phyloP scores from a whole-genome alignment of 2,888 invertebrate species.

The Eupithecia subumbrata region DNA sequence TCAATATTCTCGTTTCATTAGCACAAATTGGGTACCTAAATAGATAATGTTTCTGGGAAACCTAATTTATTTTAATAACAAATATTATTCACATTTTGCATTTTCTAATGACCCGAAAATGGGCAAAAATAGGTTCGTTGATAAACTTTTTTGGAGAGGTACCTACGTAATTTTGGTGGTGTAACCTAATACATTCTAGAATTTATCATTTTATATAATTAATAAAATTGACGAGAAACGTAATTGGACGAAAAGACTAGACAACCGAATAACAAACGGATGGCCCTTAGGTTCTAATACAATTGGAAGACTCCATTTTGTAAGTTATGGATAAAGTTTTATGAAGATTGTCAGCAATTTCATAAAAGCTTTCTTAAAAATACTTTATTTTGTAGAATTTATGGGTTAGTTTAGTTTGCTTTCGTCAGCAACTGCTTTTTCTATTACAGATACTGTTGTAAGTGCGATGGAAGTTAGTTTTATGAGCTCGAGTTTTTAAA shows the following conservation, averaged over 20 bases:
- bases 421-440: not conserved
- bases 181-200: not conserved
- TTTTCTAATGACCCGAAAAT: not conserved
- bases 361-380: not conserved
- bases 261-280: not conserved
- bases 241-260: not conserved
- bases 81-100: not conserved
- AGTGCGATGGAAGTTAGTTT: not conserved
- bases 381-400: constrained; percentile 6
- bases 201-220: not conserved
- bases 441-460: not conserved
- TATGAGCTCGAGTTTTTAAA: too few relatives aligned
- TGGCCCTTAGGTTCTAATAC: not conserved
- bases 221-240: not conserved
- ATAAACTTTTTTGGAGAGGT: not conserved
- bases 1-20: not conserved
- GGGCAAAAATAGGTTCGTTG: too few relatives aligned
- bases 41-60: not conserved
- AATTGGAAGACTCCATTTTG: not conserved
- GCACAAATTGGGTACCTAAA: not conserved
- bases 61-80: not conserved
- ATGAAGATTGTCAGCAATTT: constrained; percentile 11
- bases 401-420: not conserved
- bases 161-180: not conserved
- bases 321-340: constrained; percentile 3